Base-by-base conservation (phyloP, 2,888 invertebrate species). In the Oligia fasciuncula region DNA sequence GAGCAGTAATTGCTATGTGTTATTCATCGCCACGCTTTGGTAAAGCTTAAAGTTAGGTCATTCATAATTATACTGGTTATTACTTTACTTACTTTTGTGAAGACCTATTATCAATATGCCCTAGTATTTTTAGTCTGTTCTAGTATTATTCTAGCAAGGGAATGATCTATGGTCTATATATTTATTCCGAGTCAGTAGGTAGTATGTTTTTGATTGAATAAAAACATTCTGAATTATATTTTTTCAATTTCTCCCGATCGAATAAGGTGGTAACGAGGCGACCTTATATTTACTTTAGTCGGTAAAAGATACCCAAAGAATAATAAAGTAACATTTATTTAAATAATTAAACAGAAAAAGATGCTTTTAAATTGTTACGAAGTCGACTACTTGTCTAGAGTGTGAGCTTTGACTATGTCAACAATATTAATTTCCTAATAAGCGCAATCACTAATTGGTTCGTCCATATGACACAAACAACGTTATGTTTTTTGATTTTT, bases 1-100 rank as follows among this genome's bases (percentile, higher is more conserved):
- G 13, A 65, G 29, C 85, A 73, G 23, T 87, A 73, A 87, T 85
- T 80, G 81, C 46, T 40, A 14, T 63, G 19, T 77, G 72, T 85
- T 80, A 84, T 75, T 71, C 70, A 62, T 14, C 14, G 14, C 2
- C 66, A 76, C 74, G 68, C 72, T 72, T 63, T 23, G 13, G 40
- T 72, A 23, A 43, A 57, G 29, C 60, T 13, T 49, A 35, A 17
- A 35, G 57, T 14, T 43, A 73, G 54, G 66, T 85, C 49, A 85
- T 74, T 77, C 65, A 68, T 35, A 77, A 74, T 62, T 49, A 49
- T 49, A n/a, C 40, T 35, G 29, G 29, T 29, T 29, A 29, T 29
- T 29, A 29, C 29, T 29, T 29, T 29, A 29, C 29, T 29, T 29
- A 35, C 6, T 40, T 57, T 43, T 43, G 14, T 43, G 5, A 70